Conservation (phyloP, 2,888 invertebrate species). For the Apamea crenata region DNA sequence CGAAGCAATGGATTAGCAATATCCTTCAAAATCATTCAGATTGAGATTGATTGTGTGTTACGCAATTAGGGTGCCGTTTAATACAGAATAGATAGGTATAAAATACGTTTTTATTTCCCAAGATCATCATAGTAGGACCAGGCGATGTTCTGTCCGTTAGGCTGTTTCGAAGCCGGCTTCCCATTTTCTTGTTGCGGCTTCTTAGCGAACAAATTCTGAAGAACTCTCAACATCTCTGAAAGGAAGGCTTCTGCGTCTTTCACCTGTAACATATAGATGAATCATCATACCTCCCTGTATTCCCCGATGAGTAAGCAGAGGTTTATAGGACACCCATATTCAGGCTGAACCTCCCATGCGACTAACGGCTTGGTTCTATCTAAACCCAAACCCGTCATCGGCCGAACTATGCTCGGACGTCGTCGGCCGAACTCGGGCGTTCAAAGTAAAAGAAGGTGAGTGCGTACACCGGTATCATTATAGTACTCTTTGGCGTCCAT, state of each 20-base stretch:
- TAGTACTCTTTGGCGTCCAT: no score
- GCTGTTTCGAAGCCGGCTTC: rapidly evolving
- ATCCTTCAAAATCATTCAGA: no score
- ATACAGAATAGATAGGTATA: background rate
- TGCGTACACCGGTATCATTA: no score
- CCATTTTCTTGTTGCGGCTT: rapidly evolving
- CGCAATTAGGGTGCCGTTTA: no score
- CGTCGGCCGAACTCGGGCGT: no score
- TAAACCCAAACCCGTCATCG: no score
- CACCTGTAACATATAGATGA: conserved; percentile 28
- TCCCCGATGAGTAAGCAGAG: background rate
- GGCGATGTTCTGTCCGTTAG: conserved; percentile 4
- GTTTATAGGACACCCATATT: background rate
- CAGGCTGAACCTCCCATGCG: no score
- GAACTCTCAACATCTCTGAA: conserved; percentile 22
- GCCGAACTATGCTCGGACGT: no score
- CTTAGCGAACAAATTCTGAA: background rate
- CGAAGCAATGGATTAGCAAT: no score
- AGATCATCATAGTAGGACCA: conserved; percentile 54
- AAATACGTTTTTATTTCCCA: conserved; percentile 35
- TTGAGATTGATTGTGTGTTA: no score
- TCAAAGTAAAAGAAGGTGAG: no score
- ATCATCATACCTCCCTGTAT: background rate
- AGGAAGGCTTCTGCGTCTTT: conserved; percentile 15
- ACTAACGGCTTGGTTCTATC: no score